phyloP scores from a whole-genome alignment of 1,140 invertebrate genomes.

The Drosophila nebulosa region DNA sequence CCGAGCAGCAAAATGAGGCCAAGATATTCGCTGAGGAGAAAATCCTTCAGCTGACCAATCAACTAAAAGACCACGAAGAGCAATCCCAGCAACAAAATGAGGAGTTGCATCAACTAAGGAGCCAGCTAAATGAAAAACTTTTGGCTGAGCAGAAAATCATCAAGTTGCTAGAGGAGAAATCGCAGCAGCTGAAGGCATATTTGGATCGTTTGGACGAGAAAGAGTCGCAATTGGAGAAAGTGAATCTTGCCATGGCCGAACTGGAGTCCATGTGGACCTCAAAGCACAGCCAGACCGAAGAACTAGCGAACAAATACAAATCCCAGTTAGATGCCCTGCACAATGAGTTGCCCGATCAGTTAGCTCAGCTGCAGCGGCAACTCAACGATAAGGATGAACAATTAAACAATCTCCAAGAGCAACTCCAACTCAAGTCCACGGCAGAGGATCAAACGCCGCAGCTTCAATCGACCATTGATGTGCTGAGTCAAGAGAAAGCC shows the following conservation, averaged over 20 bases:
- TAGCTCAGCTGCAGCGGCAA: background rate
- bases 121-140: background rate
- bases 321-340: background rate
- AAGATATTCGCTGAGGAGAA: no score
- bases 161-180: background rate
- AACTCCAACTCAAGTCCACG: background rate
- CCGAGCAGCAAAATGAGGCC: no score
- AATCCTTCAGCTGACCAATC: background rate
- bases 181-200: background rate
- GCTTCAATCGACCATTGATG: slow-evolving; percentile 60
- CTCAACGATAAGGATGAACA: background rate
- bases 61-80: background rate
- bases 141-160: background rate
- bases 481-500: slow-evolving; percentile 84
- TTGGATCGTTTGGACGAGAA: background rate
- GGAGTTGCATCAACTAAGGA: background rate
- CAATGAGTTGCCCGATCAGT: background rate
- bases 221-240: background rate
- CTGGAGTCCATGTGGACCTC: background rate
- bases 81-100: background rate
- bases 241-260: background rate
- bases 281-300: background rate
- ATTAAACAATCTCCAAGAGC: background rate
- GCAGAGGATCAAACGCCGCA: slow-evolving; percentile 34
- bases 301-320: background rate